Conservation (phyloP, 35 echinoderm and acorn worm species). For the Ophioderma brevispina region DNA sequence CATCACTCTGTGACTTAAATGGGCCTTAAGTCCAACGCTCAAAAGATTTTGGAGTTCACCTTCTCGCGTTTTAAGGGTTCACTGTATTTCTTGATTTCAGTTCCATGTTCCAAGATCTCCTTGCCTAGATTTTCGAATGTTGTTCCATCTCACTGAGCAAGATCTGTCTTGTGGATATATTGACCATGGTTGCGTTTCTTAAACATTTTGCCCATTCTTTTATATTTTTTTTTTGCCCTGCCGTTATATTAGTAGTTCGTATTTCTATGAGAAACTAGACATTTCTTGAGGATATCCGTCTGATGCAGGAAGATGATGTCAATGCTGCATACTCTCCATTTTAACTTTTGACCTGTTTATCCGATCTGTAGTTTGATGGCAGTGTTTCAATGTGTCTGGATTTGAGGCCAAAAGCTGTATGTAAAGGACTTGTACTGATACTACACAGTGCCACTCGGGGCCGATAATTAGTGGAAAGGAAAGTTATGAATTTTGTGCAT, state of each 20-base stretch:
- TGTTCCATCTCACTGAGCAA: background rate
- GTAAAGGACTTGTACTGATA: background rate
- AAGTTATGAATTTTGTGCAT: too few species aligned
- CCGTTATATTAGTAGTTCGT: background rate
- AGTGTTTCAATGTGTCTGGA: background rate
- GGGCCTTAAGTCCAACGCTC: background rate
- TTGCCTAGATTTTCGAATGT: background rate
- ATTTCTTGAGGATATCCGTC: background rate
- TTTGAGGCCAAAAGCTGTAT: background rate
- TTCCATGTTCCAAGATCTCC: background rate
- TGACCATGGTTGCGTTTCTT: background rate
- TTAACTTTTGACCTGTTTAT: background rate
- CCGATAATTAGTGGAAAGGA: too few species aligned
- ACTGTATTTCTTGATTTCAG: background rate
- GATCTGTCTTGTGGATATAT: background rate
- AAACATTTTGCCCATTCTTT: background rate
- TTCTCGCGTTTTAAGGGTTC: background rate
- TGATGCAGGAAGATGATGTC: background rate
- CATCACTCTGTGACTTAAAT: background rate
- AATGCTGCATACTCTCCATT: background rate
- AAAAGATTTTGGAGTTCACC: background rate
- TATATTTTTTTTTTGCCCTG: background rate
- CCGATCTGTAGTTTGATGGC: slow-evolving; percentile 4
- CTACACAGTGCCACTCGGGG: too few species aligned
- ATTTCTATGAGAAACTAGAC: background rate